These are phyloP conservation scores for Vollenhovia emeryi DNA, from an alignment of 1,140 invertebrate species.

Conservation along the genomic window DNA sequence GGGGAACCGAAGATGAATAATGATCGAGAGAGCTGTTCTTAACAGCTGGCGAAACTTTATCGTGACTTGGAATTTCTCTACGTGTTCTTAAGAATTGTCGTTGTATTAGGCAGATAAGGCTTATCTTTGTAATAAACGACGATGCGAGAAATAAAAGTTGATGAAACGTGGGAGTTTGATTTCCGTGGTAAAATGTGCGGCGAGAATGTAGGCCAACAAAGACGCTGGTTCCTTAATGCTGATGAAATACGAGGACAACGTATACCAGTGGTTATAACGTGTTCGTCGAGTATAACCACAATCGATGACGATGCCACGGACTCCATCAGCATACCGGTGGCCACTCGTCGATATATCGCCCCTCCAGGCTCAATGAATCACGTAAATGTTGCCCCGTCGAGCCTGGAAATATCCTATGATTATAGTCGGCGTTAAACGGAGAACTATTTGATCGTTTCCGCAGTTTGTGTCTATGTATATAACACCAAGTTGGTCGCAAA, in stretches of 20 bases:
- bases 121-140: not conserved
- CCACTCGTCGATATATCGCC: constrained; percentile 25
- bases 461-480: not conserved
- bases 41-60: constrained; percentile 19
- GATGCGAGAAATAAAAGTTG: not conserved
- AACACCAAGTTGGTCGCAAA: not conserved
- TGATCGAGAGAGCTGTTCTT: not conserved
- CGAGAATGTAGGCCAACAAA: constrained; percentile 28
- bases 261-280: constrained; percentile 25
- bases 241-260: constrained; percentile 56
- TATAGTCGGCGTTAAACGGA: constrained; percentile 18
- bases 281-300: constrained; percentile 23
- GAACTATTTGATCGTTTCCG: constrained; percentile 47
- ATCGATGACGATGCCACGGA: constrained; percentile 65
- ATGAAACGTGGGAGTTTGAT: not conserved
- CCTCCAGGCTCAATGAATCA: constrained; percentile 50
- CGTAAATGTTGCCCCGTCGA: constrained; percentile 43
- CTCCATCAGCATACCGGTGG: constrained; percentile 63
- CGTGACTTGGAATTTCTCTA: constrained; percentile 10
- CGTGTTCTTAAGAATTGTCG: not conserved
- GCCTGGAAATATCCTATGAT: constrained; percentile 48
- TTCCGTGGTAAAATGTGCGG: not conserved
- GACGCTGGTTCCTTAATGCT: constrained; percentile 38
- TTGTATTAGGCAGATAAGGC: not conserved
- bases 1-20: not conserved